Evolutionary conservation across 2,113 vertebrate genomes (phyloP), one percentile per base, ranked within the genome.

Genomic region (Rhagologus leucostigma): DNA sequence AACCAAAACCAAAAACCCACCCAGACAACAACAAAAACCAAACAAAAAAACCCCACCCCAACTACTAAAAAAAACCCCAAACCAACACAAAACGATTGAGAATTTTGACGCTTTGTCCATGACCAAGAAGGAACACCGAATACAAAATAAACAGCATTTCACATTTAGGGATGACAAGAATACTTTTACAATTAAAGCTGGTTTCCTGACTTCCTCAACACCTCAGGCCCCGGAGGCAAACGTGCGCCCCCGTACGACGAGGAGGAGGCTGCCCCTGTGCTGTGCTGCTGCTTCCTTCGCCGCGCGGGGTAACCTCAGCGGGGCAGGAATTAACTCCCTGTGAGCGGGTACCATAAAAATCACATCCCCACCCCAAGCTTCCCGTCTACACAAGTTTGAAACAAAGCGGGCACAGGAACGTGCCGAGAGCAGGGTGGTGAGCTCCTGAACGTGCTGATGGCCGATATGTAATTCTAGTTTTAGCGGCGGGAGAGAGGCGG

Each of bases 401-500:
- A 26, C 21, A 15, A 53, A 14, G 5, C 2, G 8, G 20, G 7
- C 29, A 4, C 22, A 5, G 17, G 27, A 15, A 8, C 13, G 20
- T 6, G 41, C 30, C n/a, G 16, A 6, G 19, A n/a, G 2, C 1
- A 6, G 32, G 16, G 16, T 4, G 33, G 30, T 10, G 16, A 13
- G 11, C 0, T 22, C 52, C 79, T 9, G 20, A 20, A 7, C 10
- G 11, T 0, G 13, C 46, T 0, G 23, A 16, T 0, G 1, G 8
- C 5, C 2, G 6, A 7, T 0, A 3, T 0, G 9, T 2, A 39
- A 21, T 7, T 8, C 17, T 1, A 5, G 5, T 2, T 12, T 10
- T 2, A 9, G 59, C 3, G 0, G 23, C 1, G 4, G 11, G 18
- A 17, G 19, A 3, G 7, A 8, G 11, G 63, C 30, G 22, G 32